Base-by-base conservation (phyloP, 2,888 invertebrate species). In the Hyposoter dolosus region DNA sequence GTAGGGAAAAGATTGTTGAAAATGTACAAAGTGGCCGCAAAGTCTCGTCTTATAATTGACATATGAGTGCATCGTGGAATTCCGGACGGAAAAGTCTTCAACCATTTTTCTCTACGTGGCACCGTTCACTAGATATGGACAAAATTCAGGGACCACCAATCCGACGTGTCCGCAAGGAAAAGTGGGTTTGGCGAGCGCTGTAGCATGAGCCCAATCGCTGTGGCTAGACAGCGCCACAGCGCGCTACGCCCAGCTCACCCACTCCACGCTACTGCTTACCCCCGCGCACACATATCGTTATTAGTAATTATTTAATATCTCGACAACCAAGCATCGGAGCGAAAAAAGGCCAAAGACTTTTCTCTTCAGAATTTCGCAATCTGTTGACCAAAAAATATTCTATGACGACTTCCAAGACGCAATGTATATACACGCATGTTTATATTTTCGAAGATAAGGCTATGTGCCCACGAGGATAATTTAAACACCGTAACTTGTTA, bases 401-500 rank as follows among this genome's bases (percentile, higher is more conserved):
- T 1, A 15, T 5, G 19, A 4, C 5, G 28, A 60, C 23, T 60
- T 28, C 28, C 60, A 60, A 23, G 60, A 60, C 60, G 60, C 60
- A 28, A 60, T 69, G 28, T 69, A 28, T 47, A 47, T 69, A 28
- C 28, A 47, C 17, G 9, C 17, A 17, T 47, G 28, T 47, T 47
- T 47, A 47, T 28, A 47, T 69, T 28, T 69, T 28, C 19, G 68
- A 43, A 68, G 66, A 43, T 68, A 68, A 43, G 19, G 43, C 80
- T 60, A 74, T 45, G 28, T 53, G 76, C 66, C 56, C 74, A 53
- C 69, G 43, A 28, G 71, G 66, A 87, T 87, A 76, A 87, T 88
- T 82, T 82, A 86, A 78, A 82, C 85, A 79, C 74, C 78, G 32
- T 50, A 82, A 80, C 69, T 47, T 69, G 81, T 80, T 88, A 40